Evolutionary conservation across 1,140 invertebrate genomes (phyloP), one percentile per base, ranked within the genome.

Genomic region (Eufriesea mexicana): DNA sequence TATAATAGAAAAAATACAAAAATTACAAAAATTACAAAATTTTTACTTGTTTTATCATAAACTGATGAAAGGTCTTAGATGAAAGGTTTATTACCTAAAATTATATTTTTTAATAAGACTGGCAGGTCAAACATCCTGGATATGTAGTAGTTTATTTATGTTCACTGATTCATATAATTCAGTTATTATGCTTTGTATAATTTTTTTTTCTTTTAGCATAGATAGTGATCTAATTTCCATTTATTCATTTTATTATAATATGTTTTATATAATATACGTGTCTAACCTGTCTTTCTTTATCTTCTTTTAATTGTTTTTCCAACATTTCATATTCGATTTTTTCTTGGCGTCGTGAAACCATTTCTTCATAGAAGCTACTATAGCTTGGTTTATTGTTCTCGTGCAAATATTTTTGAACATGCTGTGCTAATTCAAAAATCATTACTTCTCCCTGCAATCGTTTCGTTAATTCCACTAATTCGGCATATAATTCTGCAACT

Each of bases 291-390:
- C 94, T 91, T 91, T 96, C 95, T 90, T 95, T 95, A 89, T 94
- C 96, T 92, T 95, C 96, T 91, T 95, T 96, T 91, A 93, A 93
- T 89, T 95, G 95, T 82, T 96, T 94, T 42, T 95, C 94, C 79
- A 96, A 93, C 68, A 95, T 89, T 77, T 96, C 95, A 86, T 94
- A 95, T 89, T 96, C 92, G 76, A 96, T 94, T 84, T 96, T 94
- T 90, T 96, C 95, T 83, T 95, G 93, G 82, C 96, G 95, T 77
- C 96, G 95, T 20, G 94, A 95, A 8, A 97, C 91, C 97, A 98
- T 98, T 93, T 98, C 96, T 83, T 98, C 97, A 91, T 98, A 97
- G 93, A 97, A 97, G 61, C 97, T 98, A 77, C 96, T 95, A 83
- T 95, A 95, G 2, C 95, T 95, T 28, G 97, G 96, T 90, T 96